Conservation (phyloP, 2,888 invertebrate species). For the Danaus chrysippus region DNA sequence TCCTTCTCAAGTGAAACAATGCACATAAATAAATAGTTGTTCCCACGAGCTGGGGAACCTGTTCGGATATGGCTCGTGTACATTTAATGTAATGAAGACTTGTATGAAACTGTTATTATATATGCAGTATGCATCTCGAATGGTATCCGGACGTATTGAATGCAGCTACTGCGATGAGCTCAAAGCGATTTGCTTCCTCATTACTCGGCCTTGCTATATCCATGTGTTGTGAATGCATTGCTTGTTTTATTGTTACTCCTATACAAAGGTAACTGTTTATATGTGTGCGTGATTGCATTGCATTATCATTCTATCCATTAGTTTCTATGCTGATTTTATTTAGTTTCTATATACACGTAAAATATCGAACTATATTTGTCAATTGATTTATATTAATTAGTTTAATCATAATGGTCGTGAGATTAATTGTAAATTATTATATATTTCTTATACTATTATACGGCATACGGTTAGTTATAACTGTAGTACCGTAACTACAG, state of each 20-base stretch:
- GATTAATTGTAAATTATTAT: background rate
- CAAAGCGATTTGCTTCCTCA: slow-evolving; percentile 50
- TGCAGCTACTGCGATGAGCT: slow-evolving; percentile 59
- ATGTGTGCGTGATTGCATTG: slow-evolving; percentile 8
- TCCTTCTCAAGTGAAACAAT: slow-evolving; percentile 44
- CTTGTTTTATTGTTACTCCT: slow-evolving; percentile 6
- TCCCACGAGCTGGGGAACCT: slow-evolving; percentile 43
- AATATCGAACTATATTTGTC: slow-evolving; percentile 3
- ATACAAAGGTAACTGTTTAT: slow-evolving; percentile 2
- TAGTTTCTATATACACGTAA: background rate
- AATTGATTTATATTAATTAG: background rate
- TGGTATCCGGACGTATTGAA: slow-evolving; percentile 49
- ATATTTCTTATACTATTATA: slow-evolving; percentile 8
- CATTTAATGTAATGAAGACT: slow-evolving; percentile 19
- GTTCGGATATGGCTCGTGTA: slow-evolving; percentile 36
- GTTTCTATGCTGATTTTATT: slow-evolving; percentile 4
- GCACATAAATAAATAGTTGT: slow-evolving; percentile 46
- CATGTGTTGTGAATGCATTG: slow-evolving; percentile 26
- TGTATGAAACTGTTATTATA: slow-evolving; percentile 24
- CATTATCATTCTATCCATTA: slow-evolving; percentile 10
- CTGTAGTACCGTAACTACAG: slow-evolving; percentile 59
- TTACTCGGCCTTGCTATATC: slow-evolving; percentile 42
- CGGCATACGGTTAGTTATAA: slow-evolving; percentile 33
- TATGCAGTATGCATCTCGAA: slow-evolving; percentile 21
- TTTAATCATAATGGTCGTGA: background rate